Percentiles rank a stretch among this genome's conserved stretches.
phyloP scores from a whole-genome alignment of 2,113 vertebrate species.

The Thalassarche chlororhynchos region DNA sequence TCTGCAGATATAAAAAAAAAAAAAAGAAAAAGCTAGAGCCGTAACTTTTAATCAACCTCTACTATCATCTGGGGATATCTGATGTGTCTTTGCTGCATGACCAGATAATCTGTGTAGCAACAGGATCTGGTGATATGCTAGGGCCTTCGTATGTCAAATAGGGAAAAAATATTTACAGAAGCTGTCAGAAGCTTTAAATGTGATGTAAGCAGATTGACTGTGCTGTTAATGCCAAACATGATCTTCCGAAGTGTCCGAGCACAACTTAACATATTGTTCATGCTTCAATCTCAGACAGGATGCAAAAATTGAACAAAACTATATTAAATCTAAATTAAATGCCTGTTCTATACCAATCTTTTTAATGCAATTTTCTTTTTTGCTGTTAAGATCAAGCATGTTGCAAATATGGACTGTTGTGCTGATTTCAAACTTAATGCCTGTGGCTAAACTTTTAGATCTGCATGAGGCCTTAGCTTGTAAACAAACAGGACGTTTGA shows the following conservation, averaged over 20 bases:
- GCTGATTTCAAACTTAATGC: neutral
- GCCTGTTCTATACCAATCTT: neutral
- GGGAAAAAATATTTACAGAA: neutral
- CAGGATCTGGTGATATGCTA: neutral
- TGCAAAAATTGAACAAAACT: neutral
- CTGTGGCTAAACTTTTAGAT: neutral
- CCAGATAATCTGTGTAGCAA: neutral
- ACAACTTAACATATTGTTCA: rapidly evolving
- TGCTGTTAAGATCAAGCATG: neutral
- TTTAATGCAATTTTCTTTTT: neutral
- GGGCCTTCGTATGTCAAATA: neutral
- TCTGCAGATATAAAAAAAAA: neutral
- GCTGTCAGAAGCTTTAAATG: neutral
- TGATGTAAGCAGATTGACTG: neutral
- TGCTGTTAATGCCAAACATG: neutral
- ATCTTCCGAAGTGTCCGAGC: rapidly evolving
- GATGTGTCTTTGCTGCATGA: neutral
- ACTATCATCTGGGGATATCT: neutral
- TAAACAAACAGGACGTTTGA: neutral
- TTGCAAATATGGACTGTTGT: neutral
- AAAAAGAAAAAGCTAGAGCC: neutral
- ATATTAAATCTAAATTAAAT: neutral
- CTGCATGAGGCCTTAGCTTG: neutral
- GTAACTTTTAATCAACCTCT: neutral
- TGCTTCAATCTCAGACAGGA: neutral